Percentiles rank a stretch among this genome's conserved stretches.
Conservation (phyloP, 2,888 invertebrate genomes). For the Cataglyphis livida region DNA sequence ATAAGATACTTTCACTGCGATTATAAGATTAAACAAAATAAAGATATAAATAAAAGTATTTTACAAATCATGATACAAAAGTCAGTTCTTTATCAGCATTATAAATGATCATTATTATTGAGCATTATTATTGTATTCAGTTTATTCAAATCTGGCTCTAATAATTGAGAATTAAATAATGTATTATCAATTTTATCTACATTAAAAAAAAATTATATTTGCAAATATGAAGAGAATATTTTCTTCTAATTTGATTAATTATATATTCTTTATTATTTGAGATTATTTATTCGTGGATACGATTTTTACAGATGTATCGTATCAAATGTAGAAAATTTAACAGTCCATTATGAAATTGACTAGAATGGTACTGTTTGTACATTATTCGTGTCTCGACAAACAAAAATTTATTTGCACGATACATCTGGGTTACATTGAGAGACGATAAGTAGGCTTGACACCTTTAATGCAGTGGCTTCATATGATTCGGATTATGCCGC, state of each 20-base stretch:
- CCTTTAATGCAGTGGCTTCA: constrained; percentile 57
- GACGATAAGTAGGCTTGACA: constrained; percentile 54
- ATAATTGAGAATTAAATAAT: background rate
- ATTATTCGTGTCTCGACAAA: background rate
- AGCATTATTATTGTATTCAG: background rate
- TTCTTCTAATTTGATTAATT: background rate
- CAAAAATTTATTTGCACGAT: constrained; percentile 17
- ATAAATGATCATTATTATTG: background rate
- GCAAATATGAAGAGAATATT: background rate
- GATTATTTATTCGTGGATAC: background rate
- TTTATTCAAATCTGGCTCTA: background rate
- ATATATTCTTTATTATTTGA: background rate
- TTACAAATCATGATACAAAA: constrained; percentile 9
- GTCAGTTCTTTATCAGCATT: background rate
- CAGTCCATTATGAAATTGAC: constrained; percentile 7
- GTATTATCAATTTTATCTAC: background rate
- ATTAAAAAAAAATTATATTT: background rate
- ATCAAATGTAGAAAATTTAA: constrained; percentile 4
- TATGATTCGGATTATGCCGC: constrained; percentile 62
- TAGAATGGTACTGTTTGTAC: background rate
- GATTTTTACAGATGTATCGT: constrained; percentile 1
- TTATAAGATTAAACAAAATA: background rate
- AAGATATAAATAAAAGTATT: background rate
- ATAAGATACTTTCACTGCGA: background rate
- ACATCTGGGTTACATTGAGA: background rate